These are phyloP conservation scores for Uropetala carovei DNA, from an alignment of 2,888 invertebrate genomes.

Conservation along the genomic window DNA sequence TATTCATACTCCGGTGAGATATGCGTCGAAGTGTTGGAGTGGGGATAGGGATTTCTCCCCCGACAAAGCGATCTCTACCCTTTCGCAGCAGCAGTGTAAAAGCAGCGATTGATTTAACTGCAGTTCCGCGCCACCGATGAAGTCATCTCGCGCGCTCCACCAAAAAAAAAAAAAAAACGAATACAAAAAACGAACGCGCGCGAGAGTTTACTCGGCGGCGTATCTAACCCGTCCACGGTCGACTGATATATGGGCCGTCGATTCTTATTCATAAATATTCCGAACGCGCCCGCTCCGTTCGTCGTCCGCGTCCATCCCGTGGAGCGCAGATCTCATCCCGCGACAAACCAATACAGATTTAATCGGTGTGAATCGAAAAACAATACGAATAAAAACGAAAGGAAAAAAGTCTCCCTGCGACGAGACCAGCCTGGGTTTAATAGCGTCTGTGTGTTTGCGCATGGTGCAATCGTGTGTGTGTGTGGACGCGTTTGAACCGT, in stretches of 20 bases:
- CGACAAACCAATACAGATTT: constrained; percentile 32
- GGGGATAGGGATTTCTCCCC: neutral
- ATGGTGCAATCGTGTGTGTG: neutral
- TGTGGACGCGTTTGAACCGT: neutral
- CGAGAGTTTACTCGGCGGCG: neutral
- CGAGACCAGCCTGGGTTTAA: neutral
- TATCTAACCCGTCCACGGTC: neutral
- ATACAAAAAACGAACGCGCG: neutral
- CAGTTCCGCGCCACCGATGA: constrained; percentile 36
- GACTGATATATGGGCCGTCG: neutral
- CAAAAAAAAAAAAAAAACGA: constrained; percentile 1
- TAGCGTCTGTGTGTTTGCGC: neutral
- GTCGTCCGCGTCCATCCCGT: neutral
- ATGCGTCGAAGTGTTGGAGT: neutral
- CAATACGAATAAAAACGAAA: neutral
- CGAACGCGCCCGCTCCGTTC: neutral
- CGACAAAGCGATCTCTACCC: neutral
- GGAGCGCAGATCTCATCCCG: constrained; percentile 6
- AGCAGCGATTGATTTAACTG: constrained; percentile 37
- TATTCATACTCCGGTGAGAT: neutral
- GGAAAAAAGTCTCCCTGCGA: neutral
- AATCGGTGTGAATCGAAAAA: constrained; percentile 28
- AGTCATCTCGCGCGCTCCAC: neutral
- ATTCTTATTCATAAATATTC: neutral
- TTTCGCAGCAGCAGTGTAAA: neutral